Evolutionary conservation across 2,888 invertebrate genomes (phyloP), one percentile per base, ranked within the genome.

Genomic region (Cantharis nigra): DNA sequence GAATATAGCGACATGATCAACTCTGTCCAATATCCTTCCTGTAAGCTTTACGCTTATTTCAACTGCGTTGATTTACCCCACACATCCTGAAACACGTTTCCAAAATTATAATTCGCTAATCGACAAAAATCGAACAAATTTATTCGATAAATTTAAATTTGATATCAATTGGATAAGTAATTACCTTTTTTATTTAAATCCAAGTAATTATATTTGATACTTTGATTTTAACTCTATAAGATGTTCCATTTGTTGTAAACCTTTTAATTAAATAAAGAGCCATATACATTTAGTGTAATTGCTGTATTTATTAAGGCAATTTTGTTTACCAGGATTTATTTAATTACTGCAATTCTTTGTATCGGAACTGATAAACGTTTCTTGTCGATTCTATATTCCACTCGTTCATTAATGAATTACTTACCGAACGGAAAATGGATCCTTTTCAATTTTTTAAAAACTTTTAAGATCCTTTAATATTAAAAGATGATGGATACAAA

Each of bases 1-100:
- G 71, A 74, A 74, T 71, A 69, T 33, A 74, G 74, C 75, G 72
- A 75, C 71, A 73, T 75, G 78, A 78, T 78, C 78, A 75, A 73
- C 78, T 78, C 75, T 70, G 72, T 75, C 78, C 78, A 73, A 78
- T 78, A 78, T 78, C 78, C 78, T 78, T 78, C 78, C 78, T 78
- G 78, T 69, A 70, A 72, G 72, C 20, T 72, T 71, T 71, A 33
- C 70, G 70, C 73, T 76, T 69, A 72, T 75, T 75, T 75, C 73
- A 23, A 74, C 16, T 73, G 70, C 72, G 75, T 73, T 71, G 75
- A 69, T 78, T 75, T 78, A 74, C 74, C 69, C 62, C 71, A 71
- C 64, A 70, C 75, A 49, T 49, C 75, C 74, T 63, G 63, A 63
- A 69, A 65, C 71, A 49, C 70, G 65, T 78, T 75, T 71, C 2